Evolutionary conservation across 2,113 vertebrate species (phyloP).

Genomic region (Ibidorhyncha struthersii): DNA sequence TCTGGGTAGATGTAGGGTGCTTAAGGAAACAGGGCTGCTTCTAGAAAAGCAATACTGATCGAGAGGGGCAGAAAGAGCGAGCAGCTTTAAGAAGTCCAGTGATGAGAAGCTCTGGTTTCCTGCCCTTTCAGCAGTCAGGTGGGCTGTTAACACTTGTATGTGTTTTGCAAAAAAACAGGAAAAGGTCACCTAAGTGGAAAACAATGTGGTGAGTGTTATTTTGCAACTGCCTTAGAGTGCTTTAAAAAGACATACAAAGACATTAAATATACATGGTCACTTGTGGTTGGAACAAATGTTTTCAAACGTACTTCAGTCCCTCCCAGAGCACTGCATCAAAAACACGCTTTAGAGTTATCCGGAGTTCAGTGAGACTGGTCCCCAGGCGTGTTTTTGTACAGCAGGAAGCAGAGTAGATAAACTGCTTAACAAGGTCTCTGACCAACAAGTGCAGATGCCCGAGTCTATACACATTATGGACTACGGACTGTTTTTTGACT

Average conservation of each 20-base stretch:
- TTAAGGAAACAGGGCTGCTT: not conserved
- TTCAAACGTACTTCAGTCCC: not conserved
- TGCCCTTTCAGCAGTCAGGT: not conserved
- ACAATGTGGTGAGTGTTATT: not conserved
- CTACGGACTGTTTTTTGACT: not conserved
- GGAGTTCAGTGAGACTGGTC: not conserved
- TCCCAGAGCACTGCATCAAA: not conserved
- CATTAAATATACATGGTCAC: not conserved
- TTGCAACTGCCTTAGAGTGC: not conserved
- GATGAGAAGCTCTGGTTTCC: not conserved
- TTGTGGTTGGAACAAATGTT: not conserved
- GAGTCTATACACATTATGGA: not conserved
- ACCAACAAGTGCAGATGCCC: not conserved
- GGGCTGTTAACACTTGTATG: not conserved
- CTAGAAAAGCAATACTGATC: not conserved
- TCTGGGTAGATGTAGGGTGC: rapidly evolving
- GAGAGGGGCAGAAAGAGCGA: not conserved
- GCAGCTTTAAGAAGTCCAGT: not conserved
- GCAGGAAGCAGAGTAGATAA: not conserved
- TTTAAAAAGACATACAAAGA: not conserved
- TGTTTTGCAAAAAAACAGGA: not conserved
- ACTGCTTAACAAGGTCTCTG: not conserved
- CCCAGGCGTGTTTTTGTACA: not conserved
- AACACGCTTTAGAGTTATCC: not conserved
- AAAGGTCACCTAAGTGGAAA: not conserved